These are phyloP conservation scores for Etia nguti DNA, from an alignment of 2,113 vertebrate species.

Conservation along the genomic window DNA sequence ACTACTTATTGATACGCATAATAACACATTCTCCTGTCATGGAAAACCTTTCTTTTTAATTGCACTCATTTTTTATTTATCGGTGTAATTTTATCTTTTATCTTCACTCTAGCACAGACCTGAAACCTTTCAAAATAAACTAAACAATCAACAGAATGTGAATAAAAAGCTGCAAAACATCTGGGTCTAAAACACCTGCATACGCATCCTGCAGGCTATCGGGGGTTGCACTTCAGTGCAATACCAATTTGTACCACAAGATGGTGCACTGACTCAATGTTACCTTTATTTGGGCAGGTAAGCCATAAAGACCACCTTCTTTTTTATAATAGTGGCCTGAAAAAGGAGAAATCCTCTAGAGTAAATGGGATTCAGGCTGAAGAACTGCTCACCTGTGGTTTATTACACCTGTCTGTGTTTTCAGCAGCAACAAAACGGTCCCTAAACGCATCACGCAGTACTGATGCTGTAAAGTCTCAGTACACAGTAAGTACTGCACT, in stretches of 20 bases:
- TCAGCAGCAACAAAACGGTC: not conserved
- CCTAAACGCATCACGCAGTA: accelerated
- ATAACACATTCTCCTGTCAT: accelerated
- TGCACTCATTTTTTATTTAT: not conserved
- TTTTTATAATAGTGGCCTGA: accelerated
- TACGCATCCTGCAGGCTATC: accelerated
- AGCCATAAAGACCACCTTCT: accelerated
- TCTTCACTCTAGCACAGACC: not conserved
- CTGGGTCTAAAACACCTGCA: not conserved
- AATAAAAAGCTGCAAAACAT: not conserved
- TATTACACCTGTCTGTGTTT: accelerated
- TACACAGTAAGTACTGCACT: not conserved
- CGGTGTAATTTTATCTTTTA: accelerated
- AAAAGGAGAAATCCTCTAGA: not conserved
- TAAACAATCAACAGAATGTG: not conserved
- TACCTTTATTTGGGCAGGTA: not conserved
- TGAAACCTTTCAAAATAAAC: not conserved
- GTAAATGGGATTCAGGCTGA: not conserved
- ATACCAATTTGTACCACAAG: accelerated
- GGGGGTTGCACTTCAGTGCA: not conserved
- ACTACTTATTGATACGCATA: accelerated
- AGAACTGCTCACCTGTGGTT: not conserved
- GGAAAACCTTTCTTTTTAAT: accelerated
- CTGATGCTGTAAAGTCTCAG: not conserved
- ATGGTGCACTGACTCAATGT: accelerated